Evolutionary conservation across 2,113 vertebrate species (phyloP).

Genomic region (Athene cunicularia): DNA sequence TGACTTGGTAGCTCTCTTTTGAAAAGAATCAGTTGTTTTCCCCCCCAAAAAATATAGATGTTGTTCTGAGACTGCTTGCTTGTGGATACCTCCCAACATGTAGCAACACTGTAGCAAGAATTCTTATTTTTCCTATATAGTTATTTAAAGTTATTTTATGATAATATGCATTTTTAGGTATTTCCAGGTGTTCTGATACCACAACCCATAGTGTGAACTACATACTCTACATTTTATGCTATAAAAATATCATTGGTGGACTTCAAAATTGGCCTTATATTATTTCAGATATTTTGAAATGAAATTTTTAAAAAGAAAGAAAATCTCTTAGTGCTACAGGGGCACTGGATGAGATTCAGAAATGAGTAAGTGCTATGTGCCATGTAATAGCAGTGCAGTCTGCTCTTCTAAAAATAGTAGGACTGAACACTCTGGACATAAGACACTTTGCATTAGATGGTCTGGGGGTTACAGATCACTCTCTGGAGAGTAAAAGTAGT

Average conservation of each 20-base stretch:
- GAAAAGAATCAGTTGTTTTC: not conserved
- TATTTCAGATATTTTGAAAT: not conserved
- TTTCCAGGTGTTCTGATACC: not conserved
- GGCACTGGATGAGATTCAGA: not conserved
- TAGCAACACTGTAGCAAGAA: not conserved
- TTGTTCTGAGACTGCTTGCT: not conserved
- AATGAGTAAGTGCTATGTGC: not conserved
- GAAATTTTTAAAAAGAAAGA: not conserved
- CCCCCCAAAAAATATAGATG: not conserved
- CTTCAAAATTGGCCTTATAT: not conserved
- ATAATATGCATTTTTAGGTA: not conserved
- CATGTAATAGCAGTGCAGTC: not conserved
- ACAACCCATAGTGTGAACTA: not conserved
- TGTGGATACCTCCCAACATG: not conserved
- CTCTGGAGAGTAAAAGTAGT: not conserved
- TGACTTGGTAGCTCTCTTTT: not conserved
- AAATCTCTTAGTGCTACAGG: not conserved
- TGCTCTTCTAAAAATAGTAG: not conserved
- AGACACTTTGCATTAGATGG: not conserved
- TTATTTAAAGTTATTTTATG: not conserved
- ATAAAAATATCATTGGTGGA: not conserved
- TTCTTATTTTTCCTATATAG: not conserved
- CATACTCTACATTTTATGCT: not conserved
- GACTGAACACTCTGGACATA: not conserved
- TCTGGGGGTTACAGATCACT: not conserved